A percentile compares a stretch with the other conserved stretches of the same genome.
Evolutionary conservation across 1,140 invertebrate genomes (phyloP).

Genomic region (Lycorma delicatula): DNA sequence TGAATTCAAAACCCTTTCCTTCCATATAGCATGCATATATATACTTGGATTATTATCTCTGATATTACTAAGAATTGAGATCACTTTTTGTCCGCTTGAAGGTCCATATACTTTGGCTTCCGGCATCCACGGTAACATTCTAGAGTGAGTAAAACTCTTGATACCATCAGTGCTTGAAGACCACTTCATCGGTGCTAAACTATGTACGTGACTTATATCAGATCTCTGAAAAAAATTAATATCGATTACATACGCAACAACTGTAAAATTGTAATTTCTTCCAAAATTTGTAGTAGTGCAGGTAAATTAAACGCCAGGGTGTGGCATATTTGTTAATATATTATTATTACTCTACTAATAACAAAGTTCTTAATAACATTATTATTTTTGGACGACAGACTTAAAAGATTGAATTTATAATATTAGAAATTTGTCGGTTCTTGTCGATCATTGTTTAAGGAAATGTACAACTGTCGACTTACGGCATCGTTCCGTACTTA

Average conservation of each 20-base stretch:
- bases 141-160: conserved; percentile 37
- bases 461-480: too few relatives aligned
- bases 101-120: conserved; percentile 33
- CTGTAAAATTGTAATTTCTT: conserved; percentile 1
- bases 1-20: conserved; percentile 47
- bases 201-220: conserved; percentile 52
- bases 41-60: conserved; percentile 53
- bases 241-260: too few relatives aligned
- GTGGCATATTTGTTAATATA: too few relatives aligned
- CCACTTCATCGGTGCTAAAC: conserved; percentile 57
- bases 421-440: too few relatives aligned
- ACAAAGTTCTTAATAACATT: too few relatives aligned
- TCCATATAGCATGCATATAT: conserved; percentile 56
- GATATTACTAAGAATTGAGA: conserved; percentile 47
- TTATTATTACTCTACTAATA: too few relatives aligned
- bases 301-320: too few relatives aligned
- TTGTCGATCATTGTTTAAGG: too few relatives aligned
- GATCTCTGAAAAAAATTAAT: conserved; percentile 34
- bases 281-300: too few relatives aligned
- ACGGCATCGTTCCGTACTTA: too few relatives aligned
- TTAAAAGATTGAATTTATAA: too few relatives aligned
- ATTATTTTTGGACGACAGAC: too few relatives aligned
- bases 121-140: conserved; percentile 49
- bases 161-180: conserved; percentile 30
- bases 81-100: conserved; percentile 41